A percentile compares a stretch with the other conserved stretches of the same genome.
phyloP scores from a whole-genome alignment of 2,888 invertebrate genomes.

The Cephus pygmeus region DNA sequence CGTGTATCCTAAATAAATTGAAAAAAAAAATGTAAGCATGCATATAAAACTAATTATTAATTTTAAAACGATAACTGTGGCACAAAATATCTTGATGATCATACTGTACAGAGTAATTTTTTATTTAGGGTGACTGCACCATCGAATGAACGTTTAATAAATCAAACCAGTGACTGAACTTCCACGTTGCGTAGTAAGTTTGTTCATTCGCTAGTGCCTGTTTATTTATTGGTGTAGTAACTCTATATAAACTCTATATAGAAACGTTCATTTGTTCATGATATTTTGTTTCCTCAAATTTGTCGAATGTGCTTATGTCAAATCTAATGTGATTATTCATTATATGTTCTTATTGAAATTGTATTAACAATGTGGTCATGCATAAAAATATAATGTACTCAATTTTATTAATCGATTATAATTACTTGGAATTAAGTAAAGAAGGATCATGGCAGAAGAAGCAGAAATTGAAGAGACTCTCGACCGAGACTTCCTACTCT shows the following conservation, averaged over 20 bases:
- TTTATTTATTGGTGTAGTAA: neutral
- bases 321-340: slow-evolving; percentile 20
- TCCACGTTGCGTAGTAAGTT: neutral
- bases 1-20: slow-evolving; percentile 72
- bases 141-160: neutral
- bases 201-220: neutral
- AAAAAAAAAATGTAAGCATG: slow-evolving; percentile 21
- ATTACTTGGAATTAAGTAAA: neutral
- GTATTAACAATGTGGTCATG: neutral
- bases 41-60: slow-evolving; percentile 7
- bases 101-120: neutral
- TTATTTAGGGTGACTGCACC: neutral
- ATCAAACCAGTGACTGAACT: neutral
- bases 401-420: slow-evolving; percentile 4
- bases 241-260: neutral
- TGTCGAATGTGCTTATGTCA: slow-evolving; percentile 22
- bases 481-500: slow-evolving; percentile 66
- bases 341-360: slow-evolving; percentile 6
- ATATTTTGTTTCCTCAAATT: neutral
- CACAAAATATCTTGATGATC: neutral
- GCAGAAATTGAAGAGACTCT: slow-evolving; percentile 29
- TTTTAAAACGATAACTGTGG: neutral
- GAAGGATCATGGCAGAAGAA: slow-evolving; percentile 28
- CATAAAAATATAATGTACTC: neutral
- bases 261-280: slow-evolving; percentile 2